Evolutionary conservation across 2,888 invertebrate species (phyloP), one percentile per base, ranked within the genome.

Genomic region (Phaonia tiefii): DNA sequence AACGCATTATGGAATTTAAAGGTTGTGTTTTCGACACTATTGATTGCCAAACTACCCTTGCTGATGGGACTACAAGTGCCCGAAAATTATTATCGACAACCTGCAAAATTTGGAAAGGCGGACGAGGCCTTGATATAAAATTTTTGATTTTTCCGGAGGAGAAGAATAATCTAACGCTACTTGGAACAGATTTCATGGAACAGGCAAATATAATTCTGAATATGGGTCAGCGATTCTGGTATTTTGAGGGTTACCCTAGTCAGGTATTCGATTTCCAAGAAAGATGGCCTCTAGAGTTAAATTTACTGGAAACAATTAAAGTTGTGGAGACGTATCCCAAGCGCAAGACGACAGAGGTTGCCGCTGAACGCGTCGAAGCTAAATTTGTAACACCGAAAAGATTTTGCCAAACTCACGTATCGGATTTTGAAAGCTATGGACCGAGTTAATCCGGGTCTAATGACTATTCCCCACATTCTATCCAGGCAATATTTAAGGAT

Each of bases 191-290:
- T 11, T 54, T 54, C 54, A 54, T 54, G 54, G 54, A 54, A 22
- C 54, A 54, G 11, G 17, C 54, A 2, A 17, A 15, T 15, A 49
- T 49, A 15, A 15, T 5, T 15, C 49, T 49, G 1, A 49, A 58
- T 58, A 60, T 72, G 60, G 22, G 37, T 1, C 44, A 49, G 44
- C 22, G 63, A n/a, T 44, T 17, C 44, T 25, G 58, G 56, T 25
- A 58, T 44, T 60, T 54, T 20, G 39, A 58, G 15, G 56, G 56
- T 26, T 5, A 37, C 15, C 72, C 37, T n/a, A 44, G 67, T 22
- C 25, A 71, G 86, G 25, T 66, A 13, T 79, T 77, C 31, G 75
- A 82, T 46, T 82, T 77, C 20, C 26, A 22, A 11, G 79, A 79
- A 13, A 15, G 54, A 8, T 67, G 70, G 60, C 75, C 75, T 5